phyloP scores from a whole-genome alignment of 2,888 invertebrate genomes.

The Dascillus cervinus region DNA sequence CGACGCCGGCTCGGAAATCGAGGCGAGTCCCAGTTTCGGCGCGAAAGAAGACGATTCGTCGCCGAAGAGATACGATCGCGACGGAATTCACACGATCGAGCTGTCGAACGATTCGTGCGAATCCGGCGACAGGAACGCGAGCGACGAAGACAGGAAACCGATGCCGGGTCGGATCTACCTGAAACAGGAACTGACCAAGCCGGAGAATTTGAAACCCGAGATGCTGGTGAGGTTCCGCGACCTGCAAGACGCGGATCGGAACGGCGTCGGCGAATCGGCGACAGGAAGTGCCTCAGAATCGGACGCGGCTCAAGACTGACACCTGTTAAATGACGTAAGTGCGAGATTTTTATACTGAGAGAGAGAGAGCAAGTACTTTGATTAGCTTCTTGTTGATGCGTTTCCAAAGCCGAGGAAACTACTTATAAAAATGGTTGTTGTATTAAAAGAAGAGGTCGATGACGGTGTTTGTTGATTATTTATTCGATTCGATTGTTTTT shows the following conservation, averaged over 20 bases:
- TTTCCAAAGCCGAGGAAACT: constrained; percentile 16
- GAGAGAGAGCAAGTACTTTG: constrained; percentile 17
- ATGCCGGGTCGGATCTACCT: constrained; percentile 37
- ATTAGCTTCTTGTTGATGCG: constrained; percentile 15
- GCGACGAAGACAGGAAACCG: constrained; percentile 15
- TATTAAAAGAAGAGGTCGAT: constrained; percentile 33
- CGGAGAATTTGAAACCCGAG: constrained; percentile 41
- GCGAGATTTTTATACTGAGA: constrained; percentile 38
- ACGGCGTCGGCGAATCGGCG: constrained; percentile 32
- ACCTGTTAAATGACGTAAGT: constrained; percentile 36
- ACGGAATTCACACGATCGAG: constrained; percentile 37
- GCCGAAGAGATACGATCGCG: constrained; percentile 14
- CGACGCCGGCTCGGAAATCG: constrained; percentile 42
- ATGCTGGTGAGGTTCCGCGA: constrained; percentile 41
- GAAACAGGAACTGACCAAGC: constrained; percentile 41
- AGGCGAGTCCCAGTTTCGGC: constrained; percentile 28
- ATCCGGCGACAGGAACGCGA: constrained; percentile 19
- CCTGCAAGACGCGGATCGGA: constrained; percentile 32
- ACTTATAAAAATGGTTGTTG: constrained; percentile 27
- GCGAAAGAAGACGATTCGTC: constrained; percentile 11
- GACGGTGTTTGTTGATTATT: constrained; percentile 43
- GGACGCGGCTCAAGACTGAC: constrained; percentile 43
- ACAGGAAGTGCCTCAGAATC: constrained; percentile 41
- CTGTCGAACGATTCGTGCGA: constrained; percentile 41
- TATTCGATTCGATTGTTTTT: constrained; percentile 28